Conservation (phyloP, 2,888 invertebrate species). For the Hyposoter dolosus region DNA sequence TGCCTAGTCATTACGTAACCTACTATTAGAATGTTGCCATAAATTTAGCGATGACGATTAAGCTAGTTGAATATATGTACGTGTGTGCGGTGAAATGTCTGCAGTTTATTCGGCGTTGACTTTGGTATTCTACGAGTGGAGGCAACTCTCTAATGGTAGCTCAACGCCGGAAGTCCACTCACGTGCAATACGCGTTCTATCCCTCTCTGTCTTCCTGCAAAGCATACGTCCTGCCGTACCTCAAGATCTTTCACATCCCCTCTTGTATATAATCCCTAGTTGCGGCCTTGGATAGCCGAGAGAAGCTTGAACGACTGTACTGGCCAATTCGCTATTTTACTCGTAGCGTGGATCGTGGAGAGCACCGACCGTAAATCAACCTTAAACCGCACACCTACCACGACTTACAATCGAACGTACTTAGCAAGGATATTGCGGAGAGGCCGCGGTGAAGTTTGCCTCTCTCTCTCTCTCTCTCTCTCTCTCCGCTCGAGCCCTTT, state of each 20-base stretch:
- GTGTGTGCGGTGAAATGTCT: neutral
- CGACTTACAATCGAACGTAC: conserved; percentile 84
- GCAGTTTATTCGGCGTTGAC: conserved; percentile 24
- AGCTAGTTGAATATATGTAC: conserved; percentile 31
- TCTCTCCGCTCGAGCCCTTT: conserved; percentile 33
- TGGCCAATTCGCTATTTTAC: conserved; percentile 59
- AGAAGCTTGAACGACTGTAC: conserved; percentile 65
- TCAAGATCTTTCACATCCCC: conserved; percentile 19
- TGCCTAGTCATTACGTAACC: conserved; percentile 1
- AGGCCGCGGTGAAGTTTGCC: conserved; percentile 44
- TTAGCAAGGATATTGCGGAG: conserved; percentile 75
- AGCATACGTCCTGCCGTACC: conserved; percentile 19
- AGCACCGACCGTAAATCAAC: conserved; percentile 81
- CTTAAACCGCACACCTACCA: conserved; percentile 77
- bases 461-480: conserved; percentile 29
- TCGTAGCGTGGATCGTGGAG: conserved; percentile 49
- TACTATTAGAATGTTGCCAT: conserved; percentile 12
- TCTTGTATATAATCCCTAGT: conserved; percentile 45
- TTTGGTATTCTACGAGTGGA: conserved; percentile 44
- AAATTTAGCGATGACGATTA: conserved; percentile 14
- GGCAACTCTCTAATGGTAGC: conserved; percentile 71
- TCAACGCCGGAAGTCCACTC: conserved; percentile 79
- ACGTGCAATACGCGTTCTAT: conserved; percentile 74
- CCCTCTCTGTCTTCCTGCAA: neutral
- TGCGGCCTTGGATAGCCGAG: conserved; percentile 25